Base-by-base conservation (phyloP, 2,888 invertebrate genomes). In the Zygaena filipendulae region DNA sequence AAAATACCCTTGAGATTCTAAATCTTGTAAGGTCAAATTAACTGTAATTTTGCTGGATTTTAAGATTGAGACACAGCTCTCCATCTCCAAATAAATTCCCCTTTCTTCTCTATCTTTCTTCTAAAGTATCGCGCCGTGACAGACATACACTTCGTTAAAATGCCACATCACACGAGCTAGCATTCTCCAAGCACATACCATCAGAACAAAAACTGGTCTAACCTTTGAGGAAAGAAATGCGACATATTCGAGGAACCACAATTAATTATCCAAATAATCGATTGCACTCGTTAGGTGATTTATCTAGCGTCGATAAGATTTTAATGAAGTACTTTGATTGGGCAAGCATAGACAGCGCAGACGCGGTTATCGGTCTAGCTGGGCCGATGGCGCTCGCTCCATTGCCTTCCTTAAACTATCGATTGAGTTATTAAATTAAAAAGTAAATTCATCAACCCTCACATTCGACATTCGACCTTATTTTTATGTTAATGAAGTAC, bases 251-350 rank as follows among this genome's bases (percentile, higher is more conserved):
- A 62, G 59, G 69, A 70, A 64, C 57, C 50, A 59, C 61, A 63
- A 75, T 77, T 75, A 75, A 75, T 75, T 79, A 75, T 75, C 69
- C 54, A 66, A 77, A 77, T 79, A 79, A 79, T 75, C 75, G 75
- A 79, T 77, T 59, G 72, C 54, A 67, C 68, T 64, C 71, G 74
- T 74, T 70, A 64, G 55, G 75, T 79, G 77, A 79, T 79, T 79
- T 79, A 79, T 79, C 77, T 77, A 69, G 64, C 59, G 63, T 59
- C 70, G 79, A 79, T 79, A 79, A 79, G 72, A 72, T 74, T 77
- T 79, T 79, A 79, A 79, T 79, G 77, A 79, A 77, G 79, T 75
- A 75, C 77, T 75, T 71, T 77, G 77, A 77, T 77, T 77, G 75
- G 74, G 72, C 56, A 66, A 67, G 57, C 74, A 67, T 48, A 62